Base-by-base conservation (phyloP, 2,113 vertebrate species). In the Leptobrachium ailaonicum region DNA sequence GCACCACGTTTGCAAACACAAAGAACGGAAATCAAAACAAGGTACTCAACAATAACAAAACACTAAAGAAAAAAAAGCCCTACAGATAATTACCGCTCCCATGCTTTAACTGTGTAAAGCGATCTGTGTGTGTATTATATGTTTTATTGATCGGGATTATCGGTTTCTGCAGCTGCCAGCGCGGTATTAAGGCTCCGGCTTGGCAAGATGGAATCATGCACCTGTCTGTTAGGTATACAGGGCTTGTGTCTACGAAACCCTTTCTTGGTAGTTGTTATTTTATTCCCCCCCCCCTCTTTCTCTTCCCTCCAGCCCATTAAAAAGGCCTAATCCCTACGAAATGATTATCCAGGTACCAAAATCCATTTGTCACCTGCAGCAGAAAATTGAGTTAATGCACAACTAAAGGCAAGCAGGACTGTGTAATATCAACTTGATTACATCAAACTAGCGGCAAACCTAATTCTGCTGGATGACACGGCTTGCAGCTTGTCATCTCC, bases 401-500 rank as follows among this genome's bases (percentile, higher is more conserved):
- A 95, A 97, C 93, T 95, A 96, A 96, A 97, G 96, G 95, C 95
- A 94, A 95, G 94, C 92, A 97, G 95, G 95, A 96, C 92, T 93
- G 92, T 96, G 95, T 97, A 96, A 96, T 96, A 98, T 97, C 95
- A 97, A 96, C 94, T 94, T 97, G 96, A 98, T 98, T 97, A 98
- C 96, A 98, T 96, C 95, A 96, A 96, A 96, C 93, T 91, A 95
- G 96, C 93, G 91, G 92, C 95, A 95, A 96, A 96, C 95, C 96
- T 97, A 98, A 99, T 98, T 99, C 96, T 94, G 88, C 95, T 95
- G 93, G 92, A 95, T 98, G 97, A 97, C 96, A 96, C 95, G 92
- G 94, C 95, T 95, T 93, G 90, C 94, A 93, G 95, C 95, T 94
- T 97, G 97, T 98, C 97, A 98, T 97, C 96, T 96, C 96, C 95